phyloP scores from a whole-genome alignment of 2,113 vertebrate genomes.

The Plotosus lineatus region DNA sequence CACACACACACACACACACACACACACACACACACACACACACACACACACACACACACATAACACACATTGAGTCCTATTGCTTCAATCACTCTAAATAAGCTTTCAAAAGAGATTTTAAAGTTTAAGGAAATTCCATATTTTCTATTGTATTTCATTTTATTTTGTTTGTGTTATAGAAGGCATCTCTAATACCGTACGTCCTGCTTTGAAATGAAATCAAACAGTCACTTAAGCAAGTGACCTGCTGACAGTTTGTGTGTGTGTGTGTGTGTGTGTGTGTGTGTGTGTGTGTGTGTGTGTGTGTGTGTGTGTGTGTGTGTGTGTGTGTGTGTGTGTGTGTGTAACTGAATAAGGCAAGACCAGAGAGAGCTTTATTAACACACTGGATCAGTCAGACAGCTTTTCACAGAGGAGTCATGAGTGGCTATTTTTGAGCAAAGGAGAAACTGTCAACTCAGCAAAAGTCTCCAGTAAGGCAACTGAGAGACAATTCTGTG shows the following conservation, averaged over 20 bases:
- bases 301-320: background rate
- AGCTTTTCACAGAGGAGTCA: constrained; percentile 24
- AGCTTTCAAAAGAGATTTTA: background rate
- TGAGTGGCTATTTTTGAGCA: constrained; percentile 39
- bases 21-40: too few species aligned
- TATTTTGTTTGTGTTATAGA: constrained; percentile 10
- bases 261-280: background rate
- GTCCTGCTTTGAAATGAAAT: constrained; percentile 49
- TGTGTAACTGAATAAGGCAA: constrained; percentile 47
- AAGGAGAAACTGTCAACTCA: constrained; percentile 43
- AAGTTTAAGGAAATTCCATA: too few species aligned
- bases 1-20: too few species aligned
- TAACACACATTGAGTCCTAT: too few species aligned
- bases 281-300: constrained; percentile 55
- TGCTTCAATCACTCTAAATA: background rate
- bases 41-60: too few species aligned
- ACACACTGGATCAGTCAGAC: constrained; percentile 43
- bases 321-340: constrained; percentile 49
- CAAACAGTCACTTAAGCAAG: constrained; percentile 36
- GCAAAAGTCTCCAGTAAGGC: constrained; percentile 44
- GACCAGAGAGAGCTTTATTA: constrained; percentile 53
- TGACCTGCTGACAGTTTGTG: constrained; percentile 24
- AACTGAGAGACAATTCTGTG: constrained; percentile 15
- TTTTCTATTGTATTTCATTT: constrained; percentile 13
- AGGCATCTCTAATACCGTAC: background rate